These are phyloP conservation scores for Icerya purchasi DNA, from an alignment of 2,888 invertebrate genomes.

Conservation along the genomic window DNA sequence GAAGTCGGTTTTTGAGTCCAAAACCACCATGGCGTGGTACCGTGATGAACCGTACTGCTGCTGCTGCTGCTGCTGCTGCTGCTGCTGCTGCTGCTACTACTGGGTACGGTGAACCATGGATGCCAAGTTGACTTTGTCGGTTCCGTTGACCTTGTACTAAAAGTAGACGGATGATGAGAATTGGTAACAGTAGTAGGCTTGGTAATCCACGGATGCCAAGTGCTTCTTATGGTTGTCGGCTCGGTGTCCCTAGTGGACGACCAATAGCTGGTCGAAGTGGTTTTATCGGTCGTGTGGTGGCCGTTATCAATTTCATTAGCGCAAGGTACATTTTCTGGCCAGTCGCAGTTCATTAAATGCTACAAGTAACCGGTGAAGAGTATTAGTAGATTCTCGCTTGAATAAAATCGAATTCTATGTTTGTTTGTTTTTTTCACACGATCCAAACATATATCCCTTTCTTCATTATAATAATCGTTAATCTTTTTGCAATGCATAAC, in stretches of 20 bases:
- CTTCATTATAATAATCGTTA: too few species aligned
- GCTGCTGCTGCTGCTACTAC: constrained; percentile 11
- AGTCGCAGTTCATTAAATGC: constrained; percentile 20
- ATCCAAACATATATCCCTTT: too few species aligned
- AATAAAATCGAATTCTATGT: too few species aligned
- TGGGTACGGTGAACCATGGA: constrained; percentile 15
- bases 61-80: background rate
- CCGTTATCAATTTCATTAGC: constrained; percentile 6
- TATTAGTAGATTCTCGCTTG: too few species aligned
- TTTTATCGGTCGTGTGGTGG: background rate
- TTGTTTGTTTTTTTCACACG: too few species aligned
- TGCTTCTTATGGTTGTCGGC: constrained; percentile 18
- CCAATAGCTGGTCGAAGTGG: background rate
- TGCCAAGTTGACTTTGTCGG: constrained; percentile 17
- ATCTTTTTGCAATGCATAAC: too few species aligned
- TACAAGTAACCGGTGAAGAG: constrained; percentile 2
- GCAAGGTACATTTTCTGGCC: constrained; percentile 20
- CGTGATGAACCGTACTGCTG: too few species aligned
- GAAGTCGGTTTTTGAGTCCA: constrained; percentile 16
- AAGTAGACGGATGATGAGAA: constrained; percentile 18
- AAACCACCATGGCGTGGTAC: background rate
- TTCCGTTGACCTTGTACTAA: constrained; percentile 12
- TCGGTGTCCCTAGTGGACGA: constrained; percentile 14
- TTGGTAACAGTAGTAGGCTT: background rate
- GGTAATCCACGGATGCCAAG: constrained; percentile 16